Evolutionary conservation across 2,888 invertebrate genomes (phyloP), one percentile per base, ranked within the genome.

Genomic region (Hydrotaea cyrtoneurina): DNA sequence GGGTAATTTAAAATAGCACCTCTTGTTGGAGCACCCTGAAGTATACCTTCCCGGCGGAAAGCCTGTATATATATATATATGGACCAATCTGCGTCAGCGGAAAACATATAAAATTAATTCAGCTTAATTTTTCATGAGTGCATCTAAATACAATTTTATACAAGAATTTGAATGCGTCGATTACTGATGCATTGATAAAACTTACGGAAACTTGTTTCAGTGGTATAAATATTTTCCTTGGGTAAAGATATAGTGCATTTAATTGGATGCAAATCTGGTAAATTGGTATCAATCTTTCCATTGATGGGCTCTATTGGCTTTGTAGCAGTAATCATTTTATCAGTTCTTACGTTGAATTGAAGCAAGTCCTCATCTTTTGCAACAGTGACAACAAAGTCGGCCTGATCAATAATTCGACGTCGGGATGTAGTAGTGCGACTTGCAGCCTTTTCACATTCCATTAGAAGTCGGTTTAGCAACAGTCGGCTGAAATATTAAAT

Each of bases 181-280:
- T n/a, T n/a, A 31, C 7, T 31, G 31, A 7, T 31, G 31, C 31
- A 31, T 21, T 55, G 5, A 4, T 11, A 55, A 0, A 10, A 95
- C 96, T 95, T 94, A 97, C 97, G 96, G 91, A 95, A 96, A 87
- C 93, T 91, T 90, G 95, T 94, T 64, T 92, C 91, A 17, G 93
- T 90, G 78, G 93, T 92, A 89, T 96, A 96, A 89, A 96, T 94
- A 90, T 96, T 94, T 74, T 94, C 93, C 79, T 93, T 90, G 4
- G 88, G 90, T 64, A 92, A 88, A 4, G 91, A 89, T 75, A 97
- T 93, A 0, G 95, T 95, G 78, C 95, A 94, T 88, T 95, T 94
- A 17, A 98, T 92, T 1, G 98, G 98, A 91, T 94, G 93, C 84
- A 98, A 92, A 90, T 95, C 93, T 8, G 97, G 97, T 57, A 98